A percentile compares a stretch with the other conserved stretches of the same genome.
phyloP scores from a whole-genome alignment of 2,888 invertebrate species.

The Hypomecis atomaria region DNA sequence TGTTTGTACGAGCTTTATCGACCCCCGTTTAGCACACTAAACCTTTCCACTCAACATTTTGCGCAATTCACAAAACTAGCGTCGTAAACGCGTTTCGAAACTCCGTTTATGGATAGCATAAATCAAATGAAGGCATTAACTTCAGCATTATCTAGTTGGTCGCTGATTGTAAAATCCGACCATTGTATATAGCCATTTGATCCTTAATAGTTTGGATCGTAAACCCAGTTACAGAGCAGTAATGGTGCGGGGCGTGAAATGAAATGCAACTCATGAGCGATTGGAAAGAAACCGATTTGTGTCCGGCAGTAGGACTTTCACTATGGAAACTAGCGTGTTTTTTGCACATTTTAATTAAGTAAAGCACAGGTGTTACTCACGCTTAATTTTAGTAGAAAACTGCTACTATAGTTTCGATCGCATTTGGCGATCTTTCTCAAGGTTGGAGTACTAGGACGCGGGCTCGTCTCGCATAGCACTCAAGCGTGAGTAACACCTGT shows the following conservation, averaged over 20 bases:
- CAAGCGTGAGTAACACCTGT: too few relatives aligned
- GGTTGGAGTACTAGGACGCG: too few relatives aligned
- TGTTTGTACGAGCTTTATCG: conserved; percentile 6
- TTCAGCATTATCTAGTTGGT: conserved; percentile 46
- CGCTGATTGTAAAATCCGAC: conserved; percentile 49
- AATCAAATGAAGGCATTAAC: conserved; percentile 45
- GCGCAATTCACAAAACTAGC: conserved; percentile 41
- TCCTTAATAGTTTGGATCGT: conserved; percentile 57
- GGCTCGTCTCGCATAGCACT: too few relatives aligned
- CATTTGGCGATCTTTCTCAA: too few relatives aligned
- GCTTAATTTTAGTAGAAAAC: too few relatives aligned
- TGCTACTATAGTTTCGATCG: too few relatives aligned
- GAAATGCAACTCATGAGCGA: conserved; percentile 36
- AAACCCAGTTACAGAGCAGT: conserved; percentile 60
- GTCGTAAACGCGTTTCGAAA: conserved; percentile 37
- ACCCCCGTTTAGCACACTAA: conserved; percentile 3
- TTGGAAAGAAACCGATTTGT: too few relatives aligned
- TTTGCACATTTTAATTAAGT: too few relatives aligned
- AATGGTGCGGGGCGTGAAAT: conserved; percentile 52
- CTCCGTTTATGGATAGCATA: conserved; percentile 40
- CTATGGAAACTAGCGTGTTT: too few relatives aligned
- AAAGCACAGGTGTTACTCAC: too few relatives aligned
- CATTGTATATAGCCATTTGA: conserved; percentile 52
- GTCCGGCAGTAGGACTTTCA: too few relatives aligned
- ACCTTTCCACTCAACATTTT: conserved; percentile 32